phyloP scores from a whole-genome alignment of 2,113 vertebrate species.

The Zosterops borbonicus region DNA sequence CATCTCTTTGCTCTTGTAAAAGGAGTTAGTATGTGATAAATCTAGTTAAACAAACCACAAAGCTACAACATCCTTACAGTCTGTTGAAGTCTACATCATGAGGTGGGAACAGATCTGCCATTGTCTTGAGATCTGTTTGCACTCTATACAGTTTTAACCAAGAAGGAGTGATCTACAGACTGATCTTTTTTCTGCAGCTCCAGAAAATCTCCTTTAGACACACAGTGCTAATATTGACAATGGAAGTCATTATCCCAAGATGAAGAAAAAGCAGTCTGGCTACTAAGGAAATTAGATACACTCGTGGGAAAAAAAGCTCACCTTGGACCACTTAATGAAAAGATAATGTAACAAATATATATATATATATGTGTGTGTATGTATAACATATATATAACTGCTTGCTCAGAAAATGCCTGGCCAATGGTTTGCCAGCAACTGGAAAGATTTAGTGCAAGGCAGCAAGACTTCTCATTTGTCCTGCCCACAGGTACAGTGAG shows the following conservation, averaged over 20 bases:
- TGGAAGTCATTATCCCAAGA: background rate
- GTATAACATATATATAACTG: background rate
- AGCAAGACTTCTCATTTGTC: background rate
- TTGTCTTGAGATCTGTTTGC: background rate
- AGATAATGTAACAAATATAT: background rate
- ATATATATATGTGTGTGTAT: background rate
- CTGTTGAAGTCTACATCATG: background rate
- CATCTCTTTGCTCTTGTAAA: background rate
- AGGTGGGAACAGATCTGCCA: background rate
- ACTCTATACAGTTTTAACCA: background rate
- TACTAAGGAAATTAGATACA: background rate
- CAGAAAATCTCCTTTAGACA: constrained; percentile 7
- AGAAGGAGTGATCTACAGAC: background rate
- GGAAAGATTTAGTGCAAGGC: background rate
- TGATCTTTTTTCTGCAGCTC: background rate
- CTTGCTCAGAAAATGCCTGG: background rate
- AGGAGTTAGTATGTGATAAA: background rate
- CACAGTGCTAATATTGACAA: background rate
- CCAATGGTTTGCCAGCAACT: background rate
- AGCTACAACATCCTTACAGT: background rate
- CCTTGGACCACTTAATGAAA: background rate
- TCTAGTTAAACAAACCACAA: background rate
- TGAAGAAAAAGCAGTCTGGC: background rate
- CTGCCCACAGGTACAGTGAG: background rate
- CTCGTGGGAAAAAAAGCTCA: background rate